A percentile compares a stretch with the other conserved stretches of the same genome.
phyloP scores from a whole-genome alignment of 1,140 invertebrate species.

The Brachionus asplanchnoidis region DNA sequence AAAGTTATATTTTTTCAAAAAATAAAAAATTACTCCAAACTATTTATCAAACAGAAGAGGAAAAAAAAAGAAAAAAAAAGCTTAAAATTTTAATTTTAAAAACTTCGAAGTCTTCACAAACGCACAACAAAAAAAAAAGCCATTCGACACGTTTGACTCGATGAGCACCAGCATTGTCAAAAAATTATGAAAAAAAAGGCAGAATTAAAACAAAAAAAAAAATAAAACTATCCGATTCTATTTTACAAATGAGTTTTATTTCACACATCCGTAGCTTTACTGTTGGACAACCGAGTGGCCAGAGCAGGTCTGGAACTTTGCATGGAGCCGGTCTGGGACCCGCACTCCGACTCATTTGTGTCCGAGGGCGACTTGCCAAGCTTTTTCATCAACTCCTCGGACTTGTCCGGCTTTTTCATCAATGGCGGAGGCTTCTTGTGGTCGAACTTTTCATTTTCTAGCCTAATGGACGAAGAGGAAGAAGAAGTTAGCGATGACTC shows the following conservation, averaged over 20 bases:
- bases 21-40: background rate
- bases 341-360: background rate
- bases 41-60: background rate
- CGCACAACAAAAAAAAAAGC: background rate
- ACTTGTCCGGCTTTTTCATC: conserved; percentile 63
- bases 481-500: conserved; percentile 7
- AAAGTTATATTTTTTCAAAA: background rate
- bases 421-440: conserved; percentile 62
- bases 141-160: background rate
- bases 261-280: background rate
- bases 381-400: background rate
- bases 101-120: background rate
- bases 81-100: background rate
- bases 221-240: background rate
- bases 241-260: background rate
- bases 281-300: background rate
- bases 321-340: background rate
- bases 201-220: background rate
- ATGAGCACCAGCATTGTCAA: background rate
- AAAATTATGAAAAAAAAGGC: background rate
- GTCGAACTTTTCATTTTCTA: background rate
- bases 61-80: background rate
- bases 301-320: background rate
- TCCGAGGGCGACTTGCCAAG: background rate
- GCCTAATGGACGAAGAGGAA: background rate